phyloP scores from a whole-genome alignment of 2,888 invertebrate species.

The Diadromus collaris region DNA sequence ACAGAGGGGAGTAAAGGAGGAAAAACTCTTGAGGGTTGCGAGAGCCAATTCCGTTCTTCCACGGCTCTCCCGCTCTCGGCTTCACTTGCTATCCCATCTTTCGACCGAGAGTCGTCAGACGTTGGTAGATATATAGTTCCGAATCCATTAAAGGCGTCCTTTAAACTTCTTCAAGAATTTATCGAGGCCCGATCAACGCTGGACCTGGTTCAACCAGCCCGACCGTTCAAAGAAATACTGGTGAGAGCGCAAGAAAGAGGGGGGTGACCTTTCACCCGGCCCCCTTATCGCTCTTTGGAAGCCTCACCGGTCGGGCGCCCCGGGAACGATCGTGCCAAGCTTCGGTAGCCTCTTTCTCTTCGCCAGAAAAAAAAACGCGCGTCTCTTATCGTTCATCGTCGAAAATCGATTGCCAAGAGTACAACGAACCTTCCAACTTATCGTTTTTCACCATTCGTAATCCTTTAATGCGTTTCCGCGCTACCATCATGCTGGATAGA shows the following conservation, averaged over 20 bases:
- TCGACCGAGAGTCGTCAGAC: slow-evolving; percentile 50
- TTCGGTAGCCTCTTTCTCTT: slow-evolving; percentile 1
- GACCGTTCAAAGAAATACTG: slow-evolving; percentile 22
- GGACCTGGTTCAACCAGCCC: slow-evolving; percentile 29
- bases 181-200: slow-evolving; percentile 65
- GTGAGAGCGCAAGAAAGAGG: slow-evolving; percentile 1
- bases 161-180: slow-evolving; percentile 68
- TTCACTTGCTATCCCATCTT: slow-evolving; percentile 45
- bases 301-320: slow-evolving; percentile 1
- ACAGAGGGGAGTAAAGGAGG: slow-evolving; percentile 13
- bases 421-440: not conserved
- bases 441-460: not conserved
- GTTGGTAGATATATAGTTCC: slow-evolving; percentile 64
- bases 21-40: slow-evolving; percentile 35
- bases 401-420: slow-evolving; percentile 25
- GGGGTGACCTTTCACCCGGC: slow-evolving; percentile 1
- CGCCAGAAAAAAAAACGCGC: not conserved
- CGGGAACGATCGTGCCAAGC: slow-evolving; percentile 9
- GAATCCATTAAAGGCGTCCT: slow-evolving; percentile 68
- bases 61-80: slow-evolving; percentile 31
- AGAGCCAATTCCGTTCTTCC: slow-evolving; percentile 44
- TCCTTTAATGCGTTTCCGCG: not conserved
- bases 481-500: not conserved
- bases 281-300: slow-evolving; percentile 8
- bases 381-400: slow-evolving; percentile 11